phyloP scores from a whole-genome alignment of 2,888 invertebrate species.

The Limnephilus lunatus region DNA sequence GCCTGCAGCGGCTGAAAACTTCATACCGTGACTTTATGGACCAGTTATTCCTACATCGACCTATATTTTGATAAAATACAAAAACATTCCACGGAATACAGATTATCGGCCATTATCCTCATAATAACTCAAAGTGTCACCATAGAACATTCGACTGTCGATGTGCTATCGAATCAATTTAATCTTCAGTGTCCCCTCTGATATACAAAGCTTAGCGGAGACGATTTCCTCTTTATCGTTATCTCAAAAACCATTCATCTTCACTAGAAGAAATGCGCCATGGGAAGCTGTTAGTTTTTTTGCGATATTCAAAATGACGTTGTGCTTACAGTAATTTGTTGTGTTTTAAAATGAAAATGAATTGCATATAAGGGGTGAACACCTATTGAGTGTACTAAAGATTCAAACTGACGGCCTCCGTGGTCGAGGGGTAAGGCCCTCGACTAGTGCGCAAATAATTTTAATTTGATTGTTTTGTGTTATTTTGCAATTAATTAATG shows the following conservation, averaged over 20 bases:
- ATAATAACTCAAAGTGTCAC: neutral
- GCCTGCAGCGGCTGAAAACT: neutral
- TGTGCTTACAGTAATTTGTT: constrained; percentile 20
- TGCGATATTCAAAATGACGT: constrained; percentile 30
- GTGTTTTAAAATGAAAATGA: constrained; percentile 31
- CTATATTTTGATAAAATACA: neutral
- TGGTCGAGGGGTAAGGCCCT: too few species aligned
- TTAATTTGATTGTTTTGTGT: too few species aligned
- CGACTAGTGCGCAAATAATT: too few species aligned
- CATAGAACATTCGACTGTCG: constrained; percentile 21
- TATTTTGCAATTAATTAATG: too few species aligned
- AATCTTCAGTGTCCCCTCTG: constrained; percentile 34
- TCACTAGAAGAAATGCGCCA: neutral
- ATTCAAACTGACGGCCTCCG: neutral
- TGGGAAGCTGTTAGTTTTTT: neutral
- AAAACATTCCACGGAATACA: neutral
- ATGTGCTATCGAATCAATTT: constrained; percentile 46
- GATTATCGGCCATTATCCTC: neutral
- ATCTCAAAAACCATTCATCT: constrained; percentile 45
- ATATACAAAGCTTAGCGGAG: constrained; percentile 32
- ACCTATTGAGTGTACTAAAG: constrained; percentile 45
- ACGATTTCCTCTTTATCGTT: constrained; percentile 32
- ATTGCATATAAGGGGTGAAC: constrained; percentile 27
- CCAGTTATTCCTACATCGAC: neutral
- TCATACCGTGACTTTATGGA: neutral